Evolutionary conservation across 2,797 vertebrate species (phyloP).

Genomic region (Tenualosa ilisha): DNA sequence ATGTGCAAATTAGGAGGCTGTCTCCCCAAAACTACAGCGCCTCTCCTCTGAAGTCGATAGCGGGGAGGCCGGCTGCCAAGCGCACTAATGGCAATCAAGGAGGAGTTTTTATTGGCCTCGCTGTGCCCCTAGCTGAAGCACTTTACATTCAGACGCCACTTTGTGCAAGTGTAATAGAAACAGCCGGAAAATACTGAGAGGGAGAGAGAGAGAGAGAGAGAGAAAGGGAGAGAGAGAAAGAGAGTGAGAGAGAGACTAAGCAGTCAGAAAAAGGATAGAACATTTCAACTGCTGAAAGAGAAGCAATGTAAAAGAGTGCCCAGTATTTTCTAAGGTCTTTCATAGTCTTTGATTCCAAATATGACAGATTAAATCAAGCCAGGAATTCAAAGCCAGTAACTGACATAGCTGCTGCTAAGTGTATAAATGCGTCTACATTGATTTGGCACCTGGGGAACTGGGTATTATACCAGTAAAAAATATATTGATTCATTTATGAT

Average conservation of each 20-base stretch:
- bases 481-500: neutral
- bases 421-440: neutral
- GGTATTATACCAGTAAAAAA: neutral
- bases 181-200: neutral
- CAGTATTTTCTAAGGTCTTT: neutral
- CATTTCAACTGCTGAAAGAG: neutral
- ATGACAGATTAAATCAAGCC: slow-evolving; percentile 10
- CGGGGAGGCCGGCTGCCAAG: slow-evolving; percentile 77
- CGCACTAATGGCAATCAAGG: slow-evolving; percentile 85
- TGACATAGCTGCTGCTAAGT: neutral
- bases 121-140: slow-evolving; percentile 61
- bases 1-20: slow-evolving; percentile 95
- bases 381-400: neutral
- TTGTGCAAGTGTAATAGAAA: slow-evolving; percentile 28
- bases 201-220: neutral
- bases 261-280: neutral
- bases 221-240: neutral
- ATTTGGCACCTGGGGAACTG: neutral
- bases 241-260: neutral
- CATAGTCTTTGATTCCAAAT: slow-evolving; percentile 6
- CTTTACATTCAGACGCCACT: slow-evolving; percentile 51
- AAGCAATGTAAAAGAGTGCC: neutral
- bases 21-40: slow-evolving; percentile 81
- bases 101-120: slow-evolving; percentile 76
- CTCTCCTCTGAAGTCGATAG: slow-evolving; percentile 85